These are phyloP conservation scores for Dasypus novemcinctus DNA, from an alignment of 2,113 vertebrate genomes.

Conservation along the genomic window DNA sequence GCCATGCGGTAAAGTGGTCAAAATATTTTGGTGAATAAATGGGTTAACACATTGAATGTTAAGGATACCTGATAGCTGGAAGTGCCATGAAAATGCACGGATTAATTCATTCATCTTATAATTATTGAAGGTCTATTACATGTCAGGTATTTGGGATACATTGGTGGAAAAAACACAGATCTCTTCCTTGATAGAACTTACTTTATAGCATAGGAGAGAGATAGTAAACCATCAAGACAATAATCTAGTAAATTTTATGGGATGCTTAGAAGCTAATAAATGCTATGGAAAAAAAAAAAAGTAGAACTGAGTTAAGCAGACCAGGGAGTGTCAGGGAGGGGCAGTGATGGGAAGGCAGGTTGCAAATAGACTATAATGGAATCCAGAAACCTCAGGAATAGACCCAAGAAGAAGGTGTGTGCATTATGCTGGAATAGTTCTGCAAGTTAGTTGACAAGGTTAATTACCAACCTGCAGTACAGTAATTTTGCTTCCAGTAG, in stretches of 20 bases:
- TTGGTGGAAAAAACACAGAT: neutral
- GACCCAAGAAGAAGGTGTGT: neutral
- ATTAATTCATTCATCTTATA: neutral
- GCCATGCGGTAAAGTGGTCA: neutral
- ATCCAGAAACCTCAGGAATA: neutral
- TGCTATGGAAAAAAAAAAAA: neutral
- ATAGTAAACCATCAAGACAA: neutral
- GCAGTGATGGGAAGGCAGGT: neutral
- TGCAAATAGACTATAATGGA: neutral
- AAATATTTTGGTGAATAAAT: neutral
- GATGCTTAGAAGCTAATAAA: neutral
- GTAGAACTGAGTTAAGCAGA: neutral
- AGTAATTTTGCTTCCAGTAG: neutral
- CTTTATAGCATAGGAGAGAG: neutral
- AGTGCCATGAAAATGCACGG: neutral
- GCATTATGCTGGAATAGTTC: neutral
- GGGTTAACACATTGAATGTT: neutral
- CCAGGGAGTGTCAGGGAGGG: too few relatives aligned
- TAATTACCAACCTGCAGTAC: neutral
- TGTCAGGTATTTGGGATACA: neutral
- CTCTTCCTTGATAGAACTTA: neutral
- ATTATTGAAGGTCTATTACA: neutral
- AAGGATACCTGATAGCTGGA: neutral
- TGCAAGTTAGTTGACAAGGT: conserved; percentile 14
- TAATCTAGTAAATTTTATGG: neutral